phyloP scores from a whole-genome alignment of 2,113 vertebrate species.

The Turnix velox region DNA sequence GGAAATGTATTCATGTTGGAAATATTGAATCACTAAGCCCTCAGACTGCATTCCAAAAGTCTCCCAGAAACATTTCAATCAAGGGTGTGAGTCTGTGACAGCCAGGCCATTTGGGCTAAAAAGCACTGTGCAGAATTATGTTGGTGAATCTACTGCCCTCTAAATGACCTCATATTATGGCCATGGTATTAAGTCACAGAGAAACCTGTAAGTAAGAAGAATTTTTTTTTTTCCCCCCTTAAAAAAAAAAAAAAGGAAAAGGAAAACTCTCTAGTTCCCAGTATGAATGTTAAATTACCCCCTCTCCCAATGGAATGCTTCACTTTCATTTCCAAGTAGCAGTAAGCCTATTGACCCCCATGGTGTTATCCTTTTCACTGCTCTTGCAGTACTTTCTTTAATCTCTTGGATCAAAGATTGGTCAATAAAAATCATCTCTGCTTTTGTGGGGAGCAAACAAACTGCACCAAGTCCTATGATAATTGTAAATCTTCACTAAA shows the following conservation, averaged over 20 bases:
- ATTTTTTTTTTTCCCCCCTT: background rate
- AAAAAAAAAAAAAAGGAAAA: background rate
- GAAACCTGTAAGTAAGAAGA: conserved; percentile 67
- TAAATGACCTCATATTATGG: conserved; percentile 73
- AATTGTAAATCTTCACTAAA: conserved; percentile 72
- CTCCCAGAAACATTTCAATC: conserved; percentile 78
- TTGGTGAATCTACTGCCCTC: conserved; percentile 73
- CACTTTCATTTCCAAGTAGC: conserved; percentile 80
- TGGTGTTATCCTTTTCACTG: conserved; percentile 75
- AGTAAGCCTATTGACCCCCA: conserved; percentile 80
- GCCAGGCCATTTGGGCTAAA: conserved; percentile 74
- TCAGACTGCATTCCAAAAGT: conserved; percentile 81
- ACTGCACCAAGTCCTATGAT: conserved; percentile 68
- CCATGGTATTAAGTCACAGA: conserved; percentile 69
- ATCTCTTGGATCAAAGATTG: conserved; percentile 85
- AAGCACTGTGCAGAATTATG: conserved; percentile 71
- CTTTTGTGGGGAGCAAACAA: conserved; percentile 81
- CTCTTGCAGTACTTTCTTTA: conserved; percentile 82
- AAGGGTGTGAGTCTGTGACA: conserved; percentile 69
- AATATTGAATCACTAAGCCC: conserved; percentile 79
- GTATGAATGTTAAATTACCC: conserved; percentile 74
- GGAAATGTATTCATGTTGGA: conserved; percentile 76
- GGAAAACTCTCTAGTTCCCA: conserved; percentile 60
- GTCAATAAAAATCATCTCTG: conserved; percentile 85
- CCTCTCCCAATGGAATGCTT: conserved; percentile 74